Conservation (phyloP, 2,888 invertebrate species). For the Stenodema calcarata region DNA sequence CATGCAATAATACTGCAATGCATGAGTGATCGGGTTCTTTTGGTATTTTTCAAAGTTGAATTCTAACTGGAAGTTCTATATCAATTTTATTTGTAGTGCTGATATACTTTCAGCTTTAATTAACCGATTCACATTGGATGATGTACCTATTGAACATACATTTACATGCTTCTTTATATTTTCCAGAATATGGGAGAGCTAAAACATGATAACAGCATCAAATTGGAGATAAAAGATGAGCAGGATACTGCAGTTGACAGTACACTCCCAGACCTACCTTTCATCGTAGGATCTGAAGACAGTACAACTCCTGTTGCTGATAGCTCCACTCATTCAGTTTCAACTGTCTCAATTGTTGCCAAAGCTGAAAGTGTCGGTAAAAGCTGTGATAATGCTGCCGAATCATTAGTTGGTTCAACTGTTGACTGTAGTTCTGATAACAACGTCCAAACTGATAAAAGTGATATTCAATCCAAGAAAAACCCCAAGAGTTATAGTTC, state of each 20-base stretch:
- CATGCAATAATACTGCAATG: no score
- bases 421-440: conserved; percentile 1
- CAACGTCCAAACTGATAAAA: background rate
- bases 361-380: background rate
- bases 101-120: no score
- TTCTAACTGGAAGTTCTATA: no score
- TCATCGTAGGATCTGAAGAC: background rate
- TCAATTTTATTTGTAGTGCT: no score
- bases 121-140: no score
- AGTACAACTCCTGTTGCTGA: background rate
- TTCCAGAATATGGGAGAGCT: conserved; percentile 45
- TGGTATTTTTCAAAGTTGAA: no score
- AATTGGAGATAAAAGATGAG: conserved; percentile 35
- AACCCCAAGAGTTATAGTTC: background rate
- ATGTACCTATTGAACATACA: no score
- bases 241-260: conserved; percentile 33
- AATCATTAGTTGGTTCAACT: conserved; percentile 1
- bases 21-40: no score
- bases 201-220: conserved; percentile 23
- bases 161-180: background rate
- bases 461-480: background rate
- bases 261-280: conserved; percentile 21
- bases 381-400: conserved; percentile 6
- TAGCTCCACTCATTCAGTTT: conserved; percentile 4
- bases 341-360: background rate